Base-by-base conservation (phyloP, 1,140 invertebrate species). In the Drosophila sucinea region DNA sequence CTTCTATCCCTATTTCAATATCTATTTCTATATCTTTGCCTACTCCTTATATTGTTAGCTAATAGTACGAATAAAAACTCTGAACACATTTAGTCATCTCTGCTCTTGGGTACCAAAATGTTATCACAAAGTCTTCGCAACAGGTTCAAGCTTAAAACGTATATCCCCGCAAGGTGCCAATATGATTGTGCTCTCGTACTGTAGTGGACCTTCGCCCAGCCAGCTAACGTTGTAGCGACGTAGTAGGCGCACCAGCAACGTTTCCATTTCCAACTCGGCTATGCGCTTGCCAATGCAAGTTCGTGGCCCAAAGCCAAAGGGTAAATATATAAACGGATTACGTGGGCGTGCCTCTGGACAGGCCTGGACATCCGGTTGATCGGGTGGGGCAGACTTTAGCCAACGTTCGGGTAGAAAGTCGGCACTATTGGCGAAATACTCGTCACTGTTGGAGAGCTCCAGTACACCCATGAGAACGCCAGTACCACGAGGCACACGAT, bases 401-500 rank as follows among this genome's bases (percentile, higher is more conserved):
- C 96, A 97, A 69, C 96, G 92, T 86, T 97, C 96, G 1, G 96
- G 96, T 41, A 95, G 90, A 84, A 96, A 97, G 41, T 93, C 86
- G 32, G 95, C 66, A 2, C 96, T 95, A 23, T 94, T 90, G 3
- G 94, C 85, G 82, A 97, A 97, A 91, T 97, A 84, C 7, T 90
- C 38, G 1, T 89, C 84, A 17, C 72, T 76, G 32, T 90, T 87
- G n/a, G 83, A 89, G 0, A 90, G 57, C 40, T 75, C 84, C 30
- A 84, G 7, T 0, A 76, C 80, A 0, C 70, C 79, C 87, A 90
- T 90, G 0, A 85, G 33, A 0, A 90, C 69, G 4, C 81, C 87
- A 0, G 89, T 90, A 80, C 96, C 96, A 93, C 96, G 96, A 3
- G 97, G 97, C 70, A 98, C 94, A 60, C 94, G 93, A 84, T 97